A percentile compares a stretch with the other conserved stretches of the same genome.
phyloP scores from a whole-genome alignment of 2,113 vertebrate genomes.

The Lophius piscatorius region DNA sequence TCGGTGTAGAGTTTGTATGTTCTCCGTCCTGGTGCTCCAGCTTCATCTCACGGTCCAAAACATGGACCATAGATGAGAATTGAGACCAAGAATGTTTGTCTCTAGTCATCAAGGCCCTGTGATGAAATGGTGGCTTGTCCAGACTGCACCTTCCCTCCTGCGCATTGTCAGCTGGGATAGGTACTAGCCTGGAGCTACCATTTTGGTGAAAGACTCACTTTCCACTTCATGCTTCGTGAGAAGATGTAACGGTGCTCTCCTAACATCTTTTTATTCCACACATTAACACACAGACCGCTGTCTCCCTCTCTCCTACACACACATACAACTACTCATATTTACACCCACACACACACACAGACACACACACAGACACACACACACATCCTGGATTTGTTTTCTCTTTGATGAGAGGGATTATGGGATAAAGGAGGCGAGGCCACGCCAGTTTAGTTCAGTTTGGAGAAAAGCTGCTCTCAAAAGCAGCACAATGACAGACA shows the following conservation, averaged over 20 bases:
- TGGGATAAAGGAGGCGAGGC: constrained; percentile 76
- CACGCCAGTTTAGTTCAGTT: constrained; percentile 71
- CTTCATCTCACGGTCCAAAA: too few species aligned
- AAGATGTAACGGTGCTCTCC: constrained; percentile 36
- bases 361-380: constrained; percentile 27
- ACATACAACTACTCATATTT: constrained; percentile 19
- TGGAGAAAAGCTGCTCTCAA: constrained; percentile 66
- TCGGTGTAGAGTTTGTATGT: too few species aligned
- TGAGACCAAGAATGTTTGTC: too few species aligned
- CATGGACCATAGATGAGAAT: too few species aligned
- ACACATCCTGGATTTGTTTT: constrained; percentile 79
- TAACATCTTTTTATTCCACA: constrained; percentile 76
- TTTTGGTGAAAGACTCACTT: constrained; percentile 33
- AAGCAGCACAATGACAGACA: constrained; percentile 63
- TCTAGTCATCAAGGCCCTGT: too few species aligned
- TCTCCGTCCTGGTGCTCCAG: too few species aligned
- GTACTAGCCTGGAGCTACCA: too few species aligned
- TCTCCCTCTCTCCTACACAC: constrained; percentile 19
- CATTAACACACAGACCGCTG: constrained; percentile 5
- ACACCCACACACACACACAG: constrained; percentile 15
- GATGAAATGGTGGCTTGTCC: too few species aligned
- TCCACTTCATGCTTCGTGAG: constrained; percentile 22
- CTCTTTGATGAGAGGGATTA: constrained; percentile 82
- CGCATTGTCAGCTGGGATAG: too few species aligned
- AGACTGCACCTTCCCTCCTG: too few species aligned